Base-by-base conservation (phyloP, 2,888 invertebrate genomes). In the Orthosia gothica region DNA sequence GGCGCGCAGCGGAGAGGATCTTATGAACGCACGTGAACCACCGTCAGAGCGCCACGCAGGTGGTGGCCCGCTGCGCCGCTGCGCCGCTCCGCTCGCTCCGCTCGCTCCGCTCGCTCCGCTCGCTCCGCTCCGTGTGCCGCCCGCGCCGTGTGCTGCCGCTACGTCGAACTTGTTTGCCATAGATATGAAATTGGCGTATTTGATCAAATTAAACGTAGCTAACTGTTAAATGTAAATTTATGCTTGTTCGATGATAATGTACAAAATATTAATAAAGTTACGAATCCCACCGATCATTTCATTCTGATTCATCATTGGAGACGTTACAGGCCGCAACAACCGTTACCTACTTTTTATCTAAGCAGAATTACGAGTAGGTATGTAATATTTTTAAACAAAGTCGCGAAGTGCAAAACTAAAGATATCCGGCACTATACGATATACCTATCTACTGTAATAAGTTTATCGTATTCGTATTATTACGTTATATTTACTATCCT, bases 191-290 rank as follows among this genome's bases (percentile, higher is more conserved):
- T 65, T 77, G 70, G 63, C 72, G 47, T 65, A 69, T 70, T 74
- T 61, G 61, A 84, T 77, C 58, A 65, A 73, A 70, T 82, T 79
- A 76, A 40, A 40, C 40, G 59, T 76, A 86, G 76, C 73, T 79
- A 83, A 59, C 76, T 81, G 83, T 84, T 88, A 78, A 86, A 70
- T 88, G 81, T 88, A 87, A 84, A 83, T 82, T 74, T 79, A 88
- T 83, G 87, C 89, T 88, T 87, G 84, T 87, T 85, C 77, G 83
- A 87, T 74, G 81, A 83, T 84, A 84, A 87, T 89, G 89, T 89
- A 88, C 87, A 89, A 87, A 89, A 83, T 87, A 89, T 82, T 71
- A 83, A 86, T 88, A 88, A 89, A 89, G 75, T 83, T 86, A 88
- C 74, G 63, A 80, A 80, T 80, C 77, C 80, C 83, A 81, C 79